These are phyloP conservation scores for Pygathrix nemaeus DNA, from an alignment of 2,113 vertebrate species.

Conservation along the genomic window DNA sequence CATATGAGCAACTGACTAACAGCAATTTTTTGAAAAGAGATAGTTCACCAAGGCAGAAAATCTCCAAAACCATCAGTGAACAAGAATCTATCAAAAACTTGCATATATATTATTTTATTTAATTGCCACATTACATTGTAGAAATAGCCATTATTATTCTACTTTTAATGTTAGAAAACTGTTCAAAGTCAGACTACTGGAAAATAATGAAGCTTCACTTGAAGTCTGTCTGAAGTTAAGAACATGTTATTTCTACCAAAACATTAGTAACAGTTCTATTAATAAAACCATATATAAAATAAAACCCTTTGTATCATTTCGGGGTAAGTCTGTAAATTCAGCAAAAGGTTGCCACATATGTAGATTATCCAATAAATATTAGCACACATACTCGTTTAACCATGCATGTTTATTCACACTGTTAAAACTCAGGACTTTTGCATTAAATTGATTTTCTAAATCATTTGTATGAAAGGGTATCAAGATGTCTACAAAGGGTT, in stretches of 20 bases:
- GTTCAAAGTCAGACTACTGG: not conserved
- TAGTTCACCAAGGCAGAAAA: not conserved
- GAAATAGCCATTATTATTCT: not conserved
- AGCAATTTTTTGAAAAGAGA: slow-evolving; percentile 1
- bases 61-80: not conserved
- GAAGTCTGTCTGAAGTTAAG: not conserved
- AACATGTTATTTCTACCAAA: not conserved
- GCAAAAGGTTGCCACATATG: not conserved
- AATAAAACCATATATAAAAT: not conserved
- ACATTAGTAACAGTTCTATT: not conserved
- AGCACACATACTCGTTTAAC: not conserved
- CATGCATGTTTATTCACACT: not conserved
- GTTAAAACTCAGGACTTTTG: not conserved
- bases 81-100: not conserved
- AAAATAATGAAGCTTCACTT: slow-evolving; percentile 43
- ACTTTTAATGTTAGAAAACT: not conserved
- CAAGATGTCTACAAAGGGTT: not conserved
- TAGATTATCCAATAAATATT: not conserved
- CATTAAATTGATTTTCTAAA: not conserved
- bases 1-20: not conserved
- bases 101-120: not conserved
- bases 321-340: not conserved
- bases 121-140: not conserved
- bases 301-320: not conserved
- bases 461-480: not conserved